Evolutionary conservation across 2,888 invertebrate genomes (phyloP).

Genomic region (Autographa pulchrina): DNA sequence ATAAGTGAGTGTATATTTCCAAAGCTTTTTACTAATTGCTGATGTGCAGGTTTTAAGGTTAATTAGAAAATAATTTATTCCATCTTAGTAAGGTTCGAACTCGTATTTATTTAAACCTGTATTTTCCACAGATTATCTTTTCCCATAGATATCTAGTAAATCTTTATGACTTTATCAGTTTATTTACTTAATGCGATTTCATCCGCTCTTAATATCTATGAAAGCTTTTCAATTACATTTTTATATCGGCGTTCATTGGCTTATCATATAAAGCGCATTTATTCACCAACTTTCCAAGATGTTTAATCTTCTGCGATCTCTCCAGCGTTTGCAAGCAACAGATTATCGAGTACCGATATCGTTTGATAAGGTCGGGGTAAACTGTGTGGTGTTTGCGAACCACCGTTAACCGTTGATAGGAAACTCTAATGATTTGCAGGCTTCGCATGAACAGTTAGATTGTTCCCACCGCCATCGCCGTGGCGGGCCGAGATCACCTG

Average conservation of each 20-base stretch:
- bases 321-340: constrained; percentile 46
- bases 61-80: not conserved
- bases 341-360: constrained; percentile 62
- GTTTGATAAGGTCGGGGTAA: constrained; percentile 68
- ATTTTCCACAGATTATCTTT: not conserved
- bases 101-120: not conserved
- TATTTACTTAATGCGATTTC: constrained; percentile 9
- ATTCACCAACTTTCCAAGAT: constrained; percentile 35
- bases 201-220: constrained; percentile 12
- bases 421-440: constrained; percentile 76
- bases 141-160: not conserved
- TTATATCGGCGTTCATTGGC: constrained; percentile 30
- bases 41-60: not conserved
- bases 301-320: constrained; percentile 39
- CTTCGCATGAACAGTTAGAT: constrained; percentile 80
- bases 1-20: not conserved
- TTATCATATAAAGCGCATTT: constrained; percentile 19
- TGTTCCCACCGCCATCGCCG: constrained; percentile 67
- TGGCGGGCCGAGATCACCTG: constrained; percentile 52
- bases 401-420: constrained; percentile 83
- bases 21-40: not conserved
- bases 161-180: not conserved
- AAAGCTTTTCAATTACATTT: constrained; percentile 26
- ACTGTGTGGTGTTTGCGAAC: constrained; percentile 70
- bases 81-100: too few species aligned